Evolutionary conservation across 1,140 invertebrate species (phyloP), one percentile per base, ranked within the genome.

Genomic region (Orius laevigatus): DNA sequence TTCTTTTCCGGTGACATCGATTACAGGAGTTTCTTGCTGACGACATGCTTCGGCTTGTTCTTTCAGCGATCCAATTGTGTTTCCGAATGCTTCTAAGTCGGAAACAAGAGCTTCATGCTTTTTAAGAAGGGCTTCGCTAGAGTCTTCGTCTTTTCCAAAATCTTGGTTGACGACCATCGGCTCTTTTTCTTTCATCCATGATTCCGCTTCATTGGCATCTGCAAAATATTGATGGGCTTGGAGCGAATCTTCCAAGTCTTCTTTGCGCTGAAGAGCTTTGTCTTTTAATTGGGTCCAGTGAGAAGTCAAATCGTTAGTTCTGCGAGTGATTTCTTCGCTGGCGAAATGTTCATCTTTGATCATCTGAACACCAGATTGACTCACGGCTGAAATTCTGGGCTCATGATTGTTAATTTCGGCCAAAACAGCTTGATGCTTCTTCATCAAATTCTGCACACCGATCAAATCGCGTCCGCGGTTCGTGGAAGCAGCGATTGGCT

Each of bases 131-230:
- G 93, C 92, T 67, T 99, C 95, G 5, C 92, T 90, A 1, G 91
- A 94, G 66, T 99, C 96, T 64, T 99, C 96, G 65, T 99, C 95
- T 64, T 97, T 97, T 48, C 95, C 95, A 62, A 93, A 97, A 66
- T 98, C 95, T 1, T 73, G 73, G 42, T 78, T 84, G 57, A 81
- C 79, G 8, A 96, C 93, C 63, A 98, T 86, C 0, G 95, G 94
- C 60, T 98, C 90, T 66, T 99, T 99, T 62, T 99, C 96, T 54
- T 84, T 89, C 87, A 99, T 98, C 94, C 95, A 98, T 0, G 86
- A 87, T 63, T 98, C 95, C 1, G 94, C 94, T 64, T 99, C 96
- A 64, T 97, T 98, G 1, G 96, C 95, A 70, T 99, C 96, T 44
- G 94, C 94, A 64, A 98, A 96, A 65, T 99, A 99, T 65, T 98